A percentile compares a stretch with the other conserved stretches of the same genome.
Evolutionary conservation across 2,888 invertebrate genomes (phyloP).

Genomic region (Phania funesta): DNA sequence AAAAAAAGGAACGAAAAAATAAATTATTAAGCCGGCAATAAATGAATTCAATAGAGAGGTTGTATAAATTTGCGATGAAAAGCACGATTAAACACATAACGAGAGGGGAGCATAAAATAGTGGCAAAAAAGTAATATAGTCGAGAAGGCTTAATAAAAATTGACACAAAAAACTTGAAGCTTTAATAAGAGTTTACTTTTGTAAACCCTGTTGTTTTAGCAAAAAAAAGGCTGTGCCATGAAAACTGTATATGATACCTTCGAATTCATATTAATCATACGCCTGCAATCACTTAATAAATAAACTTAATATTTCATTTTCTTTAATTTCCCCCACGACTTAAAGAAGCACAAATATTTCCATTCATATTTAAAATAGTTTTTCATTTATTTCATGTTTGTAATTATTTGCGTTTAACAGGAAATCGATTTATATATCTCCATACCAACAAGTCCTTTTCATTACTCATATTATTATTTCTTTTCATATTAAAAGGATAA

Average conservation of each 20-base stretch:
- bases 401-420: constrained; percentile 5
- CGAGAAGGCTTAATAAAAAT: too few relatives aligned
- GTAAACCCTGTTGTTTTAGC: too few relatives aligned
- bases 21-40: background rate
- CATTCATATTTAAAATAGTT: too few relatives aligned
- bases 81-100: background rate
- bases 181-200: too few relatives aligned
- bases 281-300: background rate
- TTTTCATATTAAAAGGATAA: background rate
- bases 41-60: background rate
- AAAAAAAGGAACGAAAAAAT: background rate
- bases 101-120: background rate
- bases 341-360: background rate
- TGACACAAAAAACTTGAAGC: too few relatives aligned
- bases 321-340: too few relatives aligned
- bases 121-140: too few relatives aligned
- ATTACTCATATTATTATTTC: background rate
- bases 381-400: background rate
- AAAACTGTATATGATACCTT: too few relatives aligned
- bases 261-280: background rate
- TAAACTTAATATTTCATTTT: too few relatives aligned
- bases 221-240: too few relatives aligned
- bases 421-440: background rate
- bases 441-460: background rate
- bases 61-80: background rate